Conservation (phyloP, 1,140 invertebrate genomes). For the Zeugodacus cucurbitae region DNA sequence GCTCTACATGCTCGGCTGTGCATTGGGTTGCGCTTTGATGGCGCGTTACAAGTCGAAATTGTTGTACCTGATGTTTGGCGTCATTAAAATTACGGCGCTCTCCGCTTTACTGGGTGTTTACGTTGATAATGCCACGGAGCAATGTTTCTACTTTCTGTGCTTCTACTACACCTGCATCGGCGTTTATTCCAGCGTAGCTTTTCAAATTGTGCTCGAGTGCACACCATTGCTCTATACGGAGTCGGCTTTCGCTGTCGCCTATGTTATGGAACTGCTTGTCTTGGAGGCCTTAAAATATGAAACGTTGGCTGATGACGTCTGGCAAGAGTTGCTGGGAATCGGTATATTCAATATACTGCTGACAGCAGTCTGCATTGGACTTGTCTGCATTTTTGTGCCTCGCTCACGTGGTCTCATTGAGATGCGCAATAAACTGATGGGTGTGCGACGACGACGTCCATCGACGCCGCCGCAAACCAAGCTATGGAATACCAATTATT, state of each 20-base stretch:
- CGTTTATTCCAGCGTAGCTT: slow-evolving; percentile 55
- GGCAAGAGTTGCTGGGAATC: slow-evolving; percentile 49
- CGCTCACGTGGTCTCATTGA: slow-evolving; percentile 55
- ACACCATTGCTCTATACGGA: slow-evolving; percentile 59
- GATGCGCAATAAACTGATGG: slow-evolving; percentile 58
- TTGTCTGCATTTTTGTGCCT: slow-evolving; percentile 53
- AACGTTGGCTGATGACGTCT: slow-evolving; percentile 45
- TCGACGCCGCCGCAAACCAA: slow-evolving; percentile 48
- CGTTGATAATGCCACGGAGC: slow-evolving; percentile 52
- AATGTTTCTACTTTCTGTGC: slow-evolving; percentile 58
- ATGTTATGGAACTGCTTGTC: slow-evolving; percentile 49
- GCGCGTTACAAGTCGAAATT: slow-evolving; percentile 57
- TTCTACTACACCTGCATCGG: slow-evolving; percentile 56
- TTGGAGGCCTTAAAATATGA: slow-evolving; percentile 58
- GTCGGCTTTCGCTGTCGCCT: slow-evolving; percentile 49
- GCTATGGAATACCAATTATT: slow-evolving; percentile 60
- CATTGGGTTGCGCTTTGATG: slow-evolving; percentile 51
- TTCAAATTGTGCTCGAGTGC: slow-evolving; percentile 57
- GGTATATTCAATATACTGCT: slow-evolving; percentile 50
- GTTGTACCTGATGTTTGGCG: slow-evolving; percentile 57
- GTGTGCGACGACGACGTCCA: slow-evolving; percentile 47
- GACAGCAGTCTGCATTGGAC: slow-evolving; percentile 47
- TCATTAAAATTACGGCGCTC: slow-evolving; percentile 56
- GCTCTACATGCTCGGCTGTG: slow-evolving; percentile 52
- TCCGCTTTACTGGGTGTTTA: slow-evolving; percentile 58